A percentile compares a stretch with the other conserved stretches of the same genome.
phyloP scores from a whole-genome alignment of 1,140 invertebrate species.

The Drosophila tsacasi region DNA sequence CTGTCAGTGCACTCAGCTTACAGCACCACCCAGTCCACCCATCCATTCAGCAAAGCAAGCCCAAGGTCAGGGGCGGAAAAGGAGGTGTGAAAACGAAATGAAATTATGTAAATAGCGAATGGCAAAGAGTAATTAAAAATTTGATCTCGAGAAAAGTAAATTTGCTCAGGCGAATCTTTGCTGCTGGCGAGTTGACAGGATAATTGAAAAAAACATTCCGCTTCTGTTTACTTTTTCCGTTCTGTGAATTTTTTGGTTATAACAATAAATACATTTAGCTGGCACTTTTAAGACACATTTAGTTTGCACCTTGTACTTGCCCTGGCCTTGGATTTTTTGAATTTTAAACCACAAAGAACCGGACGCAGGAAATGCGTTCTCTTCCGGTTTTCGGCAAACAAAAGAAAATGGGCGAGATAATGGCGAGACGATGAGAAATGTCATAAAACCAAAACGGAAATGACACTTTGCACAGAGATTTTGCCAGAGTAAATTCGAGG shows the following conservation, averaged over 20 bases:
- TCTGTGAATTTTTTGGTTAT: constrained; percentile 1
- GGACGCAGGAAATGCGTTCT: constrained; percentile 53
- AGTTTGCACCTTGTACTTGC: constrained; percentile 11
- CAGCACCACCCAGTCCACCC: not conserved
- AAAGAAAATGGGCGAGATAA: constrained; percentile 39
- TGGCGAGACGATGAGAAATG: constrained; percentile 44
- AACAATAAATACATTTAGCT: constrained; percentile 8
- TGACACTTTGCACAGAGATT: constrained; percentile 48
- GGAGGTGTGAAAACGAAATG: constrained; percentile 38
- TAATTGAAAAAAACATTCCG: constrained; percentile 42
- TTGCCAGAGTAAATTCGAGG: constrained; percentile 7
- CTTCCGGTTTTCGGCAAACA: constrained; percentile 26
- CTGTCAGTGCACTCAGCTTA: not conserved
- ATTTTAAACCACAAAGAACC: constrained; percentile 13
- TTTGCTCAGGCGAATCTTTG: constrained; percentile 22
- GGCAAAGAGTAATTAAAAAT: constrained; percentile 53
- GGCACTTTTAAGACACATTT: constrained; percentile 13
- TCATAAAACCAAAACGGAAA: constrained; percentile 59
- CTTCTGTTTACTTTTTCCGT: constrained; percentile 1
- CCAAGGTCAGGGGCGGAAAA: constrained; percentile 48
- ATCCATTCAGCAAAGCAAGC: constrained; percentile 16
- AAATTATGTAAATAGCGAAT: constrained; percentile 61
- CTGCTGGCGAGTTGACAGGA: constrained; percentile 19
- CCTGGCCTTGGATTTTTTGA: constrained; percentile 8
- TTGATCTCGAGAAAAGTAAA: constrained; percentile 37